Base-by-base conservation (phyloP, 2,888 invertebrate species). In the Pyrrhosoma nymphula region DNA sequence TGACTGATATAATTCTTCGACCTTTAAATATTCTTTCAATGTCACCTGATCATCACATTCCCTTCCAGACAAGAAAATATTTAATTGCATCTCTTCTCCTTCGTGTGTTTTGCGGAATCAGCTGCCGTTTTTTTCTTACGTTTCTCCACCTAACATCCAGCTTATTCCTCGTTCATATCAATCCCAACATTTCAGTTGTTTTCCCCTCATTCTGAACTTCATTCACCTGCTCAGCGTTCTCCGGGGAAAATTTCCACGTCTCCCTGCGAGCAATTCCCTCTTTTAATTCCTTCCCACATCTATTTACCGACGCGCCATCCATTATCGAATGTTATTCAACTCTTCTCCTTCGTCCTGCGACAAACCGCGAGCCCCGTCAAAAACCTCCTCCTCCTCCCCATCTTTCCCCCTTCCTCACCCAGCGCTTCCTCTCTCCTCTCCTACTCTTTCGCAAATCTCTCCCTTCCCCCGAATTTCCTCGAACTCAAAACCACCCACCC, bases 311-410 rank as follows among this genome's bases (percentile, higher is more conserved):
- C 82, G 82, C 82, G 30, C 82, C 82, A 82, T 82, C 82, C 82
- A 82, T 82, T 82, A 82, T 35, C 82, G 82, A 82, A 82, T 82
- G 82, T 82, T 82, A 82, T 82, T 82, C 82, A 82, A 82, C 82
- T 82, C 82, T 82, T 82, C 60, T 60, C 82, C 82, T 82, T 82
- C 35, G 82, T 30, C 30, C 82, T 35, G 35, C 82, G 82, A 82
- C 30, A 82, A 60, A 82, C 82, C 69, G 69, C 69, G 82, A 82
- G n/a, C 35, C 82, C 35, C 35, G 30, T 82, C 26, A 35, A 18
- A 82, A 3, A n/a, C 35, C 82, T n/a, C 35, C 23, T 35, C 82
- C 14, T 18, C 82, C 35, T 82, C 82, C 16, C 35, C 23, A 47
- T 47, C 23, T 39, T 91, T 60, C 30, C 91, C 23, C 60, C 39